Conservation (phyloP, 2,888 invertebrate species). For the Cynaeus angustus region DNA sequence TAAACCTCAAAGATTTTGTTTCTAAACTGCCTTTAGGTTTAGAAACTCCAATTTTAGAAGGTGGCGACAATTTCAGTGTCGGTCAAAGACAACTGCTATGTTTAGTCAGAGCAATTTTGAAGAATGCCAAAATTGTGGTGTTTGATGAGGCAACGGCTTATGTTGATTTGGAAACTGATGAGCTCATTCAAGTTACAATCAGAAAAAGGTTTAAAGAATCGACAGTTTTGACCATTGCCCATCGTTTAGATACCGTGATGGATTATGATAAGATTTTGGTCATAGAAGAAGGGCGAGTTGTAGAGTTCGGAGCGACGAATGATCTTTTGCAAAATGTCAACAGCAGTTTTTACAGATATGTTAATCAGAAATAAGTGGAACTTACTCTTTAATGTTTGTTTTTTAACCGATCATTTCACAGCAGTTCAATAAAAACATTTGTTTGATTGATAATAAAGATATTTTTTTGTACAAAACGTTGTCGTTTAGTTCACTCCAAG, state of each 20-base stretch:
- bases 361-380: background rate
- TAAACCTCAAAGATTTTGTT: constrained; percentile 82
- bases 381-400: too few relatives aligned
- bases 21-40: constrained; percentile 76
- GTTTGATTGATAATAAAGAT: too few relatives aligned
- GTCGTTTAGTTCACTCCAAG: too few relatives aligned
- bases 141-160: constrained; percentile 86
- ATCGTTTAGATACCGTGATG: constrained; percentile 88
- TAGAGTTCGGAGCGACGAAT: constrained; percentile 85
- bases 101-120: constrained; percentile 75
- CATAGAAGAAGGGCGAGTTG: constrained; percentile 76
- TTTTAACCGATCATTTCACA: too few relatives aligned
- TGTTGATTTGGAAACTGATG: constrained; percentile 85
- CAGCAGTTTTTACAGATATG: constrained; percentile 47
- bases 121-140: constrained; percentile 68
- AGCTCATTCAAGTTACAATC: constrained; percentile 84
- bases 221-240: constrained; percentile 89
- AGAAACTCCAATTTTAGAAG: constrained; percentile 70
- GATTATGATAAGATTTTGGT: constrained; percentile 85
- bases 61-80: constrained; percentile 67
- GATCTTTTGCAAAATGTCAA: constrained; percentile 50
- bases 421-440: too few relatives aligned
- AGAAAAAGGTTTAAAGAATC: constrained; percentile 82
- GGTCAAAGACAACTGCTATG: constrained; percentile 78
- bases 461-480: too few relatives aligned